Evolutionary conservation across 30 jellyfish, hydroid and myxozoan species (phyloP).

Genomic region (Pelagia noctiluca): DNA sequence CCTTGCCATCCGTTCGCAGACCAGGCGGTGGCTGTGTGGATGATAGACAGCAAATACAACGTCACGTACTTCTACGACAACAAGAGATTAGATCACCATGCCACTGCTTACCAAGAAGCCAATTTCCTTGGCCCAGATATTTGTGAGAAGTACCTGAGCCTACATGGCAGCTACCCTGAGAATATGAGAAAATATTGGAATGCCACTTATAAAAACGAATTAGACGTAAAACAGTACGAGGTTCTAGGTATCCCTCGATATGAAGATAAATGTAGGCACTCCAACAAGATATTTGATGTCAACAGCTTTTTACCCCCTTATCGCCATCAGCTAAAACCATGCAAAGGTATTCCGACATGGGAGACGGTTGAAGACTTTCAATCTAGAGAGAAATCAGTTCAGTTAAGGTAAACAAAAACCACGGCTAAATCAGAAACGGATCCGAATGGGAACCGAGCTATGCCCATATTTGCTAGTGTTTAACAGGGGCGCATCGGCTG

Average conservation of each 20-base stretch:
- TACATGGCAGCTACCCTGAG: conserved; percentile 91
- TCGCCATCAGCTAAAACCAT: conserved; percentile 76
- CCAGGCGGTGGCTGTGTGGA: conserved; percentile 98
- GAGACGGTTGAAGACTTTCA: conserved; percentile 41
- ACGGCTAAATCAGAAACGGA: too few species aligned
- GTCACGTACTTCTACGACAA: conserved; percentile 88
- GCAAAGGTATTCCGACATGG: conserved; percentile 89
- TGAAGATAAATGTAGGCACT: conserved; percentile 48
- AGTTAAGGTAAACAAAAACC: too few species aligned
- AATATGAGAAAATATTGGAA: conserved; percentile 84
- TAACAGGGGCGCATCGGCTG: too few species aligned
- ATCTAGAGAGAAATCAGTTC: conserved; percentile 78
- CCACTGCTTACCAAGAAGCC: conserved; percentile 59
- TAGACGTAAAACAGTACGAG: conserved; percentile 18
- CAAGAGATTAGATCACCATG: conserved; percentile 78
- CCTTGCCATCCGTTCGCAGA: conserved; percentile 97
- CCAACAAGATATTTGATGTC: conserved; percentile 63
- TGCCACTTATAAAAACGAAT: background rate
- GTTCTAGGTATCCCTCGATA: conserved; percentile 69
- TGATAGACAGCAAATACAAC: conserved; percentile 63
- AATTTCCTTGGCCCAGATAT: conserved; percentile 47
- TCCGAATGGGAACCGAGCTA: too few species aligned
- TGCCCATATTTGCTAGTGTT: too few species aligned
- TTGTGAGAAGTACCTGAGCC: conserved; percentile 75
- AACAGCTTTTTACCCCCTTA: conserved; percentile 70